Conservation (phyloP, 2,113 vertebrate genomes). For the Pundamilia nyererei region DNA sequence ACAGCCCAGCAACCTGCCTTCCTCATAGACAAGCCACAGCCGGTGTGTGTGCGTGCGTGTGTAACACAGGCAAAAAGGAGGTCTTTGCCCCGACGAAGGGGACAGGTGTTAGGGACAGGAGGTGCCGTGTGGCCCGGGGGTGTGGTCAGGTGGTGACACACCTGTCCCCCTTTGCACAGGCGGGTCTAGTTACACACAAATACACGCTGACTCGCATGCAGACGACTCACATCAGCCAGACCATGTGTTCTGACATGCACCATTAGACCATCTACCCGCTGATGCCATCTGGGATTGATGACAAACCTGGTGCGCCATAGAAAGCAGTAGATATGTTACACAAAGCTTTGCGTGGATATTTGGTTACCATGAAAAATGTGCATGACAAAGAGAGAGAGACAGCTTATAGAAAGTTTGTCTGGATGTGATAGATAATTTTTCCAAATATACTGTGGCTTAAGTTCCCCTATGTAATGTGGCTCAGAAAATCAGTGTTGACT, state of each 20-base stretch:
- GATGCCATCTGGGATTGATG: conserved; percentile 6
- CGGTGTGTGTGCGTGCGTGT: not conserved
- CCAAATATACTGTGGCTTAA: not conserved
- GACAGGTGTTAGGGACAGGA: conserved; percentile 73
- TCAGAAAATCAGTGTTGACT: not conserved
- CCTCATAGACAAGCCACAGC: conserved; percentile 10
- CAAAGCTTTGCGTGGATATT: not conserved
- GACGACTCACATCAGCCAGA: conserved; percentile 7
- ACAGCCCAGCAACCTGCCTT: conserved; percentile 59
- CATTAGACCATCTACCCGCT: conserved; percentile 5
- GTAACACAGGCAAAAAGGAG: not conserved
- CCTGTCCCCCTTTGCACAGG: conserved; percentile 60
- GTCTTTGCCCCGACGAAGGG: conserved; percentile 44
- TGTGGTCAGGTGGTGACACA: conserved; percentile 69
- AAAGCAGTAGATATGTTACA: not conserved
- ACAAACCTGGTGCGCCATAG: conserved; percentile 5
- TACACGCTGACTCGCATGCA: conserved; percentile 15
- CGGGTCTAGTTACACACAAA: conserved; percentile 51
- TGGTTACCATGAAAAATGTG: not conserved
- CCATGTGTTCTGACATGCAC: conserved; percentile 51
- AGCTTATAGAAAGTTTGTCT: not conserved
- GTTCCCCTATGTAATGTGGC: not conserved
- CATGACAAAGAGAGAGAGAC: not conserved
- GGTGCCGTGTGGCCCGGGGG: conserved; percentile 59
- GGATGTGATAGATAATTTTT: not conserved